Evolutionary conservation across 2,113 vertebrate species (phyloP).

Genomic region (Macaca mulatta): DNA sequence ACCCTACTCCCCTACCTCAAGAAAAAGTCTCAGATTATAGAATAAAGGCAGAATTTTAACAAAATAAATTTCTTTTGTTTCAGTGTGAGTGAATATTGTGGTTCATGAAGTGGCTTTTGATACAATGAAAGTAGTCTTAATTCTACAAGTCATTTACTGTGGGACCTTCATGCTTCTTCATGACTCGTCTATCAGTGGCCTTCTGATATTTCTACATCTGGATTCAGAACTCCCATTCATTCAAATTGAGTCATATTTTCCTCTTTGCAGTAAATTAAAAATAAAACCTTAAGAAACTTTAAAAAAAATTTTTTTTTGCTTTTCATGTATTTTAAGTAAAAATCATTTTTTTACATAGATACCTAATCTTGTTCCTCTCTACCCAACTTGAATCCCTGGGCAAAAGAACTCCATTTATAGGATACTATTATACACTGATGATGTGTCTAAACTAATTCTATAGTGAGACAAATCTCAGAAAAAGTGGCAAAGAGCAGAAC

Average conservation of each 20-base stretch:
- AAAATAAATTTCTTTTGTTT: background rate
- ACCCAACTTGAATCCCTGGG: background rate
- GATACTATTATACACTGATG: background rate
- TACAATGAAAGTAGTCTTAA: background rate
- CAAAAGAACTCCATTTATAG: background rate
- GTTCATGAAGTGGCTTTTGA: background rate
- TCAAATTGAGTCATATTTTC: background rate
- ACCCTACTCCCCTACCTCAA: too few relatives aligned
- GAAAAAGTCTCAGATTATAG: background rate
- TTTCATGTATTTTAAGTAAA: conserved; percentile 19
- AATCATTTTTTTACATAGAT: background rate
- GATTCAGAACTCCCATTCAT: background rate
- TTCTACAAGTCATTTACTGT: background rate
- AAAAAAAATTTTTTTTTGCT: background rate
- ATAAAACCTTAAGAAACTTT: background rate
- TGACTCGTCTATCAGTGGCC: background rate
- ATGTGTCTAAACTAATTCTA: background rate
- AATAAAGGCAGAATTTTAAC: background rate
- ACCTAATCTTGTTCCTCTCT: background rate
- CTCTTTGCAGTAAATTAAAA: background rate
- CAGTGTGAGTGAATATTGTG: background rate
- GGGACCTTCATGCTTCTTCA: background rate
- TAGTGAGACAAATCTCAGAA: background rate
- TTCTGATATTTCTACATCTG: background rate
- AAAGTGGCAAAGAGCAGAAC: background rate